Conservation (phyloP, 2,888 invertebrate species). For the Sminthurides aquaticus region DNA sequence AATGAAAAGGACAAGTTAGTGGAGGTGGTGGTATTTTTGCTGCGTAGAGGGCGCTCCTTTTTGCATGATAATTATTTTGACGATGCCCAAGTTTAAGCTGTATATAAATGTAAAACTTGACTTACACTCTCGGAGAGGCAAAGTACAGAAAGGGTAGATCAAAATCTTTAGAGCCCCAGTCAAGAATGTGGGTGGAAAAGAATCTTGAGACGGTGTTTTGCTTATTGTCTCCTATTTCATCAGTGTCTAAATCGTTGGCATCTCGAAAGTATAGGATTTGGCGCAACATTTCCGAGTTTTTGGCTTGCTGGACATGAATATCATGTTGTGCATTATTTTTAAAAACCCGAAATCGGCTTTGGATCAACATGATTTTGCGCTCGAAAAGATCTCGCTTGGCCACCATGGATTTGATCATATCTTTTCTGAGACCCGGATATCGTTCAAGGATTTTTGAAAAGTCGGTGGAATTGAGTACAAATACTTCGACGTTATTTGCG, state of each 20-base stretch:
- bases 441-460: conserved; percentile 30
- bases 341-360: neutral
- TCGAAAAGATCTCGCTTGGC: conserved; percentile 13
- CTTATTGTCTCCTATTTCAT: neutral
- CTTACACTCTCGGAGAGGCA: conserved; percentile 17
- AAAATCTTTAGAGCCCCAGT: conserved; percentile 28
- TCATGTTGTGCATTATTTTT: neutral
- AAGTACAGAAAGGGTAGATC: conserved; percentile 37
- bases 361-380: conserved; percentile 10
- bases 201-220: neutral
- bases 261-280: neutral
- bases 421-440: conserved; percentile 26
- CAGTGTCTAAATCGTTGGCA: neutral
- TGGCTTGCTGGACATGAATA: neutral
- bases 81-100: neutral
- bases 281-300: neutral
- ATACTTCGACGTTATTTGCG: conserved; percentile 29
- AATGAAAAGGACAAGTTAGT: too few relatives aligned
- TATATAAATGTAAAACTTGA: neutral
- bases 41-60: too few relatives aligned
- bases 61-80: neutral
- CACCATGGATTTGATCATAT: conserved; percentile 6
- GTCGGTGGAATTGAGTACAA: conserved; percentile 29
- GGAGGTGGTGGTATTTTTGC: too few relatives aligned
- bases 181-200: conserved; percentile 12